Conservation (phyloP, 2,888 invertebrate species). For the Andrena minutula region DNA sequence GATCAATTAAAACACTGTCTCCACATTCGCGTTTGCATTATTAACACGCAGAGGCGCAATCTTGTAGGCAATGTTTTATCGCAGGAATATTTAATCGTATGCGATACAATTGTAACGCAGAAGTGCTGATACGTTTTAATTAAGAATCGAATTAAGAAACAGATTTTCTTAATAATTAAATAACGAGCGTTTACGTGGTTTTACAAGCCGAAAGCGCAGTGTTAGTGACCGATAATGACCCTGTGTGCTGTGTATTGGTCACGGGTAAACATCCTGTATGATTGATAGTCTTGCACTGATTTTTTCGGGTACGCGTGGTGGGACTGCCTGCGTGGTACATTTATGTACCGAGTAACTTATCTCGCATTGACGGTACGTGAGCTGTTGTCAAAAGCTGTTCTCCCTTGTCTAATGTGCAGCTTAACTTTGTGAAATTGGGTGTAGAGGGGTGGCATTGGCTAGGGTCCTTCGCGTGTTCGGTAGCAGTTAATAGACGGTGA, state of each 20-base stretch:
- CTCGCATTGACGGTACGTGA: neutral
- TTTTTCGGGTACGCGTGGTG: conserved; percentile 19
- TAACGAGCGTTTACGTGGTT: neutral
- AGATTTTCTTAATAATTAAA: neutral
- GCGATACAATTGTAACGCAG: no score
- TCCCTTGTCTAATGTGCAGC: neutral
- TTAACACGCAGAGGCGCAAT: no score
- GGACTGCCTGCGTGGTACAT: neutral
- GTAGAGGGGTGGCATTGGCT: neutral
- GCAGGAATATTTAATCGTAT: no score
- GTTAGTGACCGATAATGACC: neutral
- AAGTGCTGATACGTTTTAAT: no score
- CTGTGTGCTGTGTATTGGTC: neutral
- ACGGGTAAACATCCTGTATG: neutral
- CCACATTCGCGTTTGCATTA: no score
- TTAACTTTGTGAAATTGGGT: neutral
- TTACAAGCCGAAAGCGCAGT: neutral
- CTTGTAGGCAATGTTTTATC: no score
- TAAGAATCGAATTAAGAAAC: neutral
- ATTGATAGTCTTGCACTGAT: neutral
- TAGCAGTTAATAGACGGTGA: neutral
- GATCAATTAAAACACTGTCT: no score
- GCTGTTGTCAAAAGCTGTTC: neutral
- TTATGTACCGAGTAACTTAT: conserved; percentile 12
- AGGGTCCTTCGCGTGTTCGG: neutral